Evolutionary conservation across 2,113 vertebrate genomes (phyloP).

Genomic region (Leptocoma aspasia): DNA sequence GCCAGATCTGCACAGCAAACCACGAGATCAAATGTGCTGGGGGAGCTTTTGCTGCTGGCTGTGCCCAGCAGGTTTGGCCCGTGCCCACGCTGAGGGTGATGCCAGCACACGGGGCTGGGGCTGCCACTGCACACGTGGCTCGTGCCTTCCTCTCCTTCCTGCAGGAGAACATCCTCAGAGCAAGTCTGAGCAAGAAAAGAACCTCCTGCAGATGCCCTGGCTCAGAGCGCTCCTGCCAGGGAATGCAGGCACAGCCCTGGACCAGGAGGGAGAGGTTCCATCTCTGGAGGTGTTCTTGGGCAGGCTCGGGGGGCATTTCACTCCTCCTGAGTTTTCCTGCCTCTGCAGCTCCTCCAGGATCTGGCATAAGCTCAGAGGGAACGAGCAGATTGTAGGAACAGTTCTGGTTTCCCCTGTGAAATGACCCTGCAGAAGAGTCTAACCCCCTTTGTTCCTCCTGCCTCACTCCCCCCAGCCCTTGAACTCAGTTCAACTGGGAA

Average conservation of each 20-base stretch:
- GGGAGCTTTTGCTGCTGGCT: neutral
- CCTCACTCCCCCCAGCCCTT: neutral
- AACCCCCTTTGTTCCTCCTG: neutral
- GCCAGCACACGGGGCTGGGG: neutral
- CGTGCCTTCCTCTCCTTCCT: neutral
- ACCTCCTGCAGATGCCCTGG: neutral
- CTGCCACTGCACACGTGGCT: neutral
- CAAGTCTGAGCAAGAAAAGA: neutral
- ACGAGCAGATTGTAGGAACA: neutral
- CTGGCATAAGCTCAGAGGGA: neutral
- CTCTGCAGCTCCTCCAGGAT: neutral
- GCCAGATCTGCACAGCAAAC: too few species aligned
- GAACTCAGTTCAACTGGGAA: neutral
- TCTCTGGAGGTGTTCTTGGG: neutral
- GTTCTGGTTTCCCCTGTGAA: accelerated
- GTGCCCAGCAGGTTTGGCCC: neutral
- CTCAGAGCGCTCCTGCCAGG: neutral
- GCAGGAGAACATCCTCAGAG: neutral
- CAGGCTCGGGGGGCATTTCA: neutral
- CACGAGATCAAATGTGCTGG: neutral
- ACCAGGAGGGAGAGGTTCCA: neutral
- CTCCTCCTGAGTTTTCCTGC: neutral
- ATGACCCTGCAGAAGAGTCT: neutral
- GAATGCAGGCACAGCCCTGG: neutral
- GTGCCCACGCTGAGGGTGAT: neutral